Conservation (phyloP, 2,888 invertebrate species). For the Schrankia costaestrigalis region DNA sequence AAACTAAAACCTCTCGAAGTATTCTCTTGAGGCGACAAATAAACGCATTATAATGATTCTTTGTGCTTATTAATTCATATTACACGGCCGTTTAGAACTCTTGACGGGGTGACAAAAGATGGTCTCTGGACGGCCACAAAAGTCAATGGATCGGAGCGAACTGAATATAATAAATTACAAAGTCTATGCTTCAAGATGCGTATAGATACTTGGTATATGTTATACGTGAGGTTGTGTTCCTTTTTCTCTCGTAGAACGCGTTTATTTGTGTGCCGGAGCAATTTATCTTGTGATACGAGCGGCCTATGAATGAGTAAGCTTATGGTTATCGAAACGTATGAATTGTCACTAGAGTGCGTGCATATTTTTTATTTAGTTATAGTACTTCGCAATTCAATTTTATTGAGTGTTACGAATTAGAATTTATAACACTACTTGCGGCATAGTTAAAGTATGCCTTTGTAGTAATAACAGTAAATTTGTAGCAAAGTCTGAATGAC, state of each 20-base stretch:
- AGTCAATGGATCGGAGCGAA: slow-evolving; percentile 72
- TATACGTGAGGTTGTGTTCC: slow-evolving; percentile 55
- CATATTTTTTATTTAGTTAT: slow-evolving; percentile 31
- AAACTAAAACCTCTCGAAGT: slow-evolving; percentile 45
- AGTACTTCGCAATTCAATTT: slow-evolving; percentile 18
- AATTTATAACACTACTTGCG: slow-evolving; percentile 1
- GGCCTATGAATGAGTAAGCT: slow-evolving; percentile 70
- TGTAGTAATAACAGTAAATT: no score
- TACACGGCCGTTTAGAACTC: slow-evolving; percentile 75
- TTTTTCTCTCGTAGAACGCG: slow-evolving; percentile 56
- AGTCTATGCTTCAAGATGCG: slow-evolving; percentile 60
- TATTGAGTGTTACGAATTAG: slow-evolving; percentile 18
- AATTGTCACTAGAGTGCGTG: slow-evolving; percentile 42
- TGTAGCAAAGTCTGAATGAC: no score
- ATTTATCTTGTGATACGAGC: slow-evolving; percentile 74
- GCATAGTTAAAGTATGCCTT: slow-evolving; percentile 1
- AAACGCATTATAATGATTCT: slow-evolving; percentile 72
- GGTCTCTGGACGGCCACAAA: slow-evolving; percentile 65
- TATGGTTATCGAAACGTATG: slow-evolving; percentile 57
- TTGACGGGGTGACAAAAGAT: slow-evolving; percentile 72
- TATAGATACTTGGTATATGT: slow-evolving; percentile 40
- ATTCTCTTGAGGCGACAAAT: slow-evolving; percentile 64
- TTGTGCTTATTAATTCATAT: slow-evolving; percentile 81
- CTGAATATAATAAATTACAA: slow-evolving; percentile 77
- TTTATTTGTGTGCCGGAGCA: slow-evolving; percentile 72